Evolutionary conservation across 2,113 vertebrate genomes (phyloP), one percentile per base, ranked within the genome.

Genomic region (Forbesichthys agassizii): DNA sequence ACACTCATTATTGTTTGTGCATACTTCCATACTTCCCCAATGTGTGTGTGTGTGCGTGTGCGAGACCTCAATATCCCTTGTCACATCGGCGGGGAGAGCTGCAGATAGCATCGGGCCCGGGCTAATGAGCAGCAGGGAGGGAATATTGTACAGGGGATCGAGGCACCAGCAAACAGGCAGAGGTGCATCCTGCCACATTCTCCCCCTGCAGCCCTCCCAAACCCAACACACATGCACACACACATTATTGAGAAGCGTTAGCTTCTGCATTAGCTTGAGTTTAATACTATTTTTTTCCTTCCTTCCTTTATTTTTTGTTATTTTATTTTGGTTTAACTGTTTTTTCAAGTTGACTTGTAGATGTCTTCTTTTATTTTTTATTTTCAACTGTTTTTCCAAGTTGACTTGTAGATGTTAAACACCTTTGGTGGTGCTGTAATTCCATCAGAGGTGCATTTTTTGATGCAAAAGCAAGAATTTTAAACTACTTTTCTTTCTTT

Each of bases 1-100:
- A 48, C 52, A 36, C 79, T 85, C 77, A 63, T 85, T 86, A 85
- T 66, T 69, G 78, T 66, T 80, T 48, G 61, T 70, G 67, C 70
- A 61, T 42, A 75, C 66, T 74, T 75, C 42, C 65, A 51, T 55
- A 52, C 52, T 51, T 66, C 64, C 61, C 69, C 63, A 73, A 76
- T 27, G 27, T 27, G 27, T 27, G 27, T 27, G 27, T 27, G 12
- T 88, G 77, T 20, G 20, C 20, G 79, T 62, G 66, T 67, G 33
- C 59, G 75, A 33, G 36, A 79, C 70, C 80, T 74, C 77, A 61
- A 58, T 64, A 60, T 71, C 54, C 77, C 64, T 47, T 69, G 64
- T 78, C 82, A 77, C 80, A 77, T 77, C 75, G 79, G 64, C 75
- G 33, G 27, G 27, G 69, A 69, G 73, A 27, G 52, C 1, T 51